These are phyloP conservation scores for Epinephelus fuscoguttatus DNA, from an alignment of 2,113 vertebrate genomes.

Conservation along the genomic window DNA sequence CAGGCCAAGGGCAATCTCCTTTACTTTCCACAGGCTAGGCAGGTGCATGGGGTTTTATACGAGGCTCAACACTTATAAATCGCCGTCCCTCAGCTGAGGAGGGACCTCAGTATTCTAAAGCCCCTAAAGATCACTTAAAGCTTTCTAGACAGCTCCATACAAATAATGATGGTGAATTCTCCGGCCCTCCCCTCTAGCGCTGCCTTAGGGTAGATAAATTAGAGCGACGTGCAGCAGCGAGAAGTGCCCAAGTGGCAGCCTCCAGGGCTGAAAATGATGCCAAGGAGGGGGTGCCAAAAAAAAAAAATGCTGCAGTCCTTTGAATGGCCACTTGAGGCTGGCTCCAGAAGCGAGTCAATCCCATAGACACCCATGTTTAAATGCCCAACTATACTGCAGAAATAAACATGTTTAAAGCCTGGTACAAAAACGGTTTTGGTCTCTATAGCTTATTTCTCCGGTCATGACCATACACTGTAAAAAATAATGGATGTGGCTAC, in stretches of 20 bases:
- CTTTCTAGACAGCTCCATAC: slow-evolving; percentile 45
- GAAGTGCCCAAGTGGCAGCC: background rate
- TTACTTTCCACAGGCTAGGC: slow-evolving; percentile 29
- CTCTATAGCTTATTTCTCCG: too few species aligned
- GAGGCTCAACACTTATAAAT: slow-evolving; percentile 17
- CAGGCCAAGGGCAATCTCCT: background rate
- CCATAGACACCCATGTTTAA: too few species aligned
- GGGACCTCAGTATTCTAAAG: slow-evolving; percentile 28
- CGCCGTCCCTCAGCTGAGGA: background rate
- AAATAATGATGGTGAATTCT: slow-evolving; percentile 34
- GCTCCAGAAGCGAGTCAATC: too few species aligned
- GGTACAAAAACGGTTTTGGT: too few species aligned
- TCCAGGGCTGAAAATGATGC: too few species aligned
- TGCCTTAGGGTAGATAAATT: slow-evolving; percentile 57
- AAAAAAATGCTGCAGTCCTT: too few species aligned
- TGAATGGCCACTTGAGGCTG: too few species aligned
- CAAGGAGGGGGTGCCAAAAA: too few species aligned
- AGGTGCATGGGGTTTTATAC: slow-evolving; percentile 72
- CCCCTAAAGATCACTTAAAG: slow-evolving; percentile 64
- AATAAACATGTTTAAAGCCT: too few species aligned
- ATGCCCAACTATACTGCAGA: too few species aligned
- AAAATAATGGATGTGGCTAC: too few species aligned
- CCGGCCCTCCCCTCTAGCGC: slow-evolving; percentile 18
- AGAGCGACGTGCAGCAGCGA: slow-evolving; percentile 39
- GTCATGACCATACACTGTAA: too few species aligned